A percentile compares a stretch with the other conserved stretches of the same genome.
Evolutionary conservation across 1,140 invertebrate species (phyloP).

Genomic region (Lysiphlebus fabarum): DNA sequence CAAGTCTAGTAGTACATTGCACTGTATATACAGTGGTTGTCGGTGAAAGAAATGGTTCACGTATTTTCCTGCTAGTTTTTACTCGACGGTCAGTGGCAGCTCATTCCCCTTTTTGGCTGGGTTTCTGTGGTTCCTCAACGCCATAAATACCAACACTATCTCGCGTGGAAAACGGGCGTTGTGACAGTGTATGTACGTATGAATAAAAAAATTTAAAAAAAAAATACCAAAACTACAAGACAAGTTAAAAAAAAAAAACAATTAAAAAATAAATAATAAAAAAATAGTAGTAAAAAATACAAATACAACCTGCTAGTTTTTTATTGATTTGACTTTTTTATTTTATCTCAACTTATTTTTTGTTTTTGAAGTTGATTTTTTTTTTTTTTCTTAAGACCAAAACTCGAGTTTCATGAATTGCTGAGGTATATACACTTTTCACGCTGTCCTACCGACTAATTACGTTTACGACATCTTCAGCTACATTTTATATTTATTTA

Average conservation of each 20-base stretch:
- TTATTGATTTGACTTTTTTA: background rate
- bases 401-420: conserved; percentile 34
- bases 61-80: conserved; percentile 33
- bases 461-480: conserved; percentile 25
- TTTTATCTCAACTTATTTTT: background rate
- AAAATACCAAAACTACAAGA: background rate
- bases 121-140: conserved; percentile 30
- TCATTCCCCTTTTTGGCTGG: conserved; percentile 22
- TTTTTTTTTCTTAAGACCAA: conserved; percentile 25
- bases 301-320: conserved; percentile 14
- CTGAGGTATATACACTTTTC: conserved; percentile 11
- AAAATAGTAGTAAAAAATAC: conserved; percentile 25
- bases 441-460: conserved; percentile 29
- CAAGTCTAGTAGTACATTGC: no score
- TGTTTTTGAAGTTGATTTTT: background rate
- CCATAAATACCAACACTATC: conserved; percentile 39
- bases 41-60: conserved; percentile 30
- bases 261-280: conserved; percentile 16
- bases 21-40: conserved; percentile 12
- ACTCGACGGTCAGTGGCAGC: conserved; percentile 27
- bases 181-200: background rate
- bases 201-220: background rate
- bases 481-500: background rate
- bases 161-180: conserved; percentile 15
- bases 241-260: conserved; percentile 12